Base-by-base conservation (phyloP, 2,113 vertebrate genomes). In the Epinephelus cyanopodus region DNA sequence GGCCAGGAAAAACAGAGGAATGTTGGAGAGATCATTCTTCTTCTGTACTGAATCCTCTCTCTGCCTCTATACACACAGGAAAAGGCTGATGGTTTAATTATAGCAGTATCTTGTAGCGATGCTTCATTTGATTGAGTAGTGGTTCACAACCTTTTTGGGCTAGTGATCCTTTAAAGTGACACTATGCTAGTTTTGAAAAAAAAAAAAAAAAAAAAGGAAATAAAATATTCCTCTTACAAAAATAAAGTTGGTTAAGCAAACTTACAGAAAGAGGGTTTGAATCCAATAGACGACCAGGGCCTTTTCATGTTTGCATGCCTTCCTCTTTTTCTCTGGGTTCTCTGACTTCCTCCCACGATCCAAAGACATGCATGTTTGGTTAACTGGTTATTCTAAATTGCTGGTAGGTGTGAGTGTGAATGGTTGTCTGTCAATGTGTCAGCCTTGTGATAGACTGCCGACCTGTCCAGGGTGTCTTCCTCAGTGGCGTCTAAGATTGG, bases 1-100 rank as follows among this genome's bases (percentile, higher is more conserved):
- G 74, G 90, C 90, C 87, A 92, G 93, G 89, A 91, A 93, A 94
- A 92, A 93, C 89, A 90, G 86, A 89, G 68, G 88, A 87, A 89
- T 87, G 89, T 84, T 85, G 81, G 90, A 83, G 79, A 53, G 66
- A 80, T 83, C 75, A 60, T 74, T 86, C 75, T 79, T 87, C 80
- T 56, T 69, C 74, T 70, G 68, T 21, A 29, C 54, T 62, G 23
- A 82, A 65, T 78, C 39, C 4, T 27, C 77, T 68, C 58, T 57
- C 74, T 74, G 78, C 37, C 58, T 74, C 50, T n/a, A 7, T 11
- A 61, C 48, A 48, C 64, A 63, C n/a, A 83, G 45, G 61, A 67
- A 80, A 69, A 56, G 42, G 52, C 48, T 68, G 78, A 82, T 58
- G 33, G 69, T 77, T 86, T 85, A 81, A 89, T 83, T 85, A 75